Percentiles rank a stretch among this genome's conserved stretches.
phyloP scores from a whole-genome alignment of 2,888 invertebrate genomes.

The Rhogogaster chlorosoma region DNA sequence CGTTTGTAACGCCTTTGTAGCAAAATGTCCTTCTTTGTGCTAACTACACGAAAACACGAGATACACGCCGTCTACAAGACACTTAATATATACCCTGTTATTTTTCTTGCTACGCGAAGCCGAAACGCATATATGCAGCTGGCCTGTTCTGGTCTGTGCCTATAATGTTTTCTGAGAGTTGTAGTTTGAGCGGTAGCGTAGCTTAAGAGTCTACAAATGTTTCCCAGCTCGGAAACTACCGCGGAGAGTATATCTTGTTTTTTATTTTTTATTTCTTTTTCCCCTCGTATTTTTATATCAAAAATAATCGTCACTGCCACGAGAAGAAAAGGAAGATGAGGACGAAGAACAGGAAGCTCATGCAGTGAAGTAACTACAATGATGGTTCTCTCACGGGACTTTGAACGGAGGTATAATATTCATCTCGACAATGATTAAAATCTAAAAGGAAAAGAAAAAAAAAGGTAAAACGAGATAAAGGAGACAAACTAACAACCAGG shows the following conservation, averaged over 20 bases:
- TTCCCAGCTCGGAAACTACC: slow-evolving; percentile 1
- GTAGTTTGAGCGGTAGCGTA: neutral
- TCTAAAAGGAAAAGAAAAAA: neutral
- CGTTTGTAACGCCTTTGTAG: slow-evolving; percentile 65
- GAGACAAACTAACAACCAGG: neutral
- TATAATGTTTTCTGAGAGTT: neutral
- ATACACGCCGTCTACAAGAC: slow-evolving; percentile 50
- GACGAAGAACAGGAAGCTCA: neutral
- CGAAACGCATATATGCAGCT: slow-evolving; percentile 19
- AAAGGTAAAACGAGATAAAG: neutral
- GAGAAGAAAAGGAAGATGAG: neutral
- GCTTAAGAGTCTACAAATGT: slow-evolving; percentile 2
- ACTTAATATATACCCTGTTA: slow-evolving; percentile 49
- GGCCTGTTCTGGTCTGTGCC: neutral
- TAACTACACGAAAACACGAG: slow-evolving; percentile 65
- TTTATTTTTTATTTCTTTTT: neutral
- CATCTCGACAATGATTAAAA: neutral
- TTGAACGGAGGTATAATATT: neutral
- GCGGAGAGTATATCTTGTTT: neutral
- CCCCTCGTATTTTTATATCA: neutral
- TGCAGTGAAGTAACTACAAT: neutral
- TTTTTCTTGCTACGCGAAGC: slow-evolving; percentile 34
- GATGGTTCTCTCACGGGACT: neutral
- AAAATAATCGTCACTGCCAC: neutral
- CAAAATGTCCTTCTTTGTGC: slow-evolving; percentile 63